Percentiles rank a stretch among this genome's conserved stretches.
phyloP scores from a whole-genome alignment of 2,888 invertebrate genomes.

The Coelinius sp. region DNA sequence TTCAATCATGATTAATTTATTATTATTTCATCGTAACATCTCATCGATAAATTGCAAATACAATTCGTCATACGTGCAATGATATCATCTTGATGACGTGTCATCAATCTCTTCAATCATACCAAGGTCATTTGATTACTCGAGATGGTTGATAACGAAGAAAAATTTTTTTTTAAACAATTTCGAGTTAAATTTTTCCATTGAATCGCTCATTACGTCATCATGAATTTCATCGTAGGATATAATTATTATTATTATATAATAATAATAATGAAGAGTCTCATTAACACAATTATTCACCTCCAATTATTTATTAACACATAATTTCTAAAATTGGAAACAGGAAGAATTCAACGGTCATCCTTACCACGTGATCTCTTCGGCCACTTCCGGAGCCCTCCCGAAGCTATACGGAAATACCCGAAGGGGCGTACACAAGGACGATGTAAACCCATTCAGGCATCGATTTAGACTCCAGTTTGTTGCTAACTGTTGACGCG shows the following conservation, averaged over 20 bases:
- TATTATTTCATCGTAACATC: no score
- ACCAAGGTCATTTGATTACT: not conserved
- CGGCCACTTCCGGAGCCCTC: not conserved
- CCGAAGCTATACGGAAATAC: not conserved
- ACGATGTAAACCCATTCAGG: not conserved
- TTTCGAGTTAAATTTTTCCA: no score
- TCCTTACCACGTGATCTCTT: not conserved
- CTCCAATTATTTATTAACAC: not conserved
- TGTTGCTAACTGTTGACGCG: not conserved
- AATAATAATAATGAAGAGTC: no score
- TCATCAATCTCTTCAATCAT: not conserved
- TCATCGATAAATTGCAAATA: no score
- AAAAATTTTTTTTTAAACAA: no score
- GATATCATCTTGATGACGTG: not conserved
- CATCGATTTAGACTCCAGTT: conserved; percentile 10
- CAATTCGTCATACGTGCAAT: not conserved
- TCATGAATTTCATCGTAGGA: no score
- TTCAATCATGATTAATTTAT: no score
- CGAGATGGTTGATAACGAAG: no score
- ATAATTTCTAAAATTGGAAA: not conserved
- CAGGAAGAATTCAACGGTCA: not conserved
- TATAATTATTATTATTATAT: no score
- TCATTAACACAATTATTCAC: no score
- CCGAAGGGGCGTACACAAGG: not conserved
- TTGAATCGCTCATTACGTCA: no score